Evolutionary conservation across 2,797 vertebrate genomes (phyloP).

Genomic region (Pseudochirops cupreus): DNA sequence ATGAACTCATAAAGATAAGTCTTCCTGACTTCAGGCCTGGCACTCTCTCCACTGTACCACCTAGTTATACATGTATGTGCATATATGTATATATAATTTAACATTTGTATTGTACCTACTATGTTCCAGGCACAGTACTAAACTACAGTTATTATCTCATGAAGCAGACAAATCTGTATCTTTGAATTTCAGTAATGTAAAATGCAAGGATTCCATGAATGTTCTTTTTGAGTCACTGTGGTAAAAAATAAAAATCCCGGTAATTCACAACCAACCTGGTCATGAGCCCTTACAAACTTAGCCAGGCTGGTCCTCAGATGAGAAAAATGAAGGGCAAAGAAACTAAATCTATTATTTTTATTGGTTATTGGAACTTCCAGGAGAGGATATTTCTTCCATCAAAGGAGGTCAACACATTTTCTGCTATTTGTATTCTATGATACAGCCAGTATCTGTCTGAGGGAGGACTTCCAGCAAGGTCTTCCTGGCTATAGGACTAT

Average conservation of each 20-base stretch:
- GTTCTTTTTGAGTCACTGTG: neutral
- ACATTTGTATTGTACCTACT: neutral
- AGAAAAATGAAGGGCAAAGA: neutral
- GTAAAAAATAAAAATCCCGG: neutral
- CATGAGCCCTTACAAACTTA: neutral
- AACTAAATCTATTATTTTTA: neutral
- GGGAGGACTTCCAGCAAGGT: neutral
- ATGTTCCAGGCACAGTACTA: neutral
- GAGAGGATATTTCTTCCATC: neutral
- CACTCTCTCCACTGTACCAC: neutral
- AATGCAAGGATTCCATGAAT: neutral
- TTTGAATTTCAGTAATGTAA: neutral
- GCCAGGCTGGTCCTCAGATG: neutral
- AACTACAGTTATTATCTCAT: neutral
- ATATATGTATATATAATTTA: neutral
- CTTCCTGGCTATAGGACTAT: neutral
- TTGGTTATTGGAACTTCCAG: neutral
- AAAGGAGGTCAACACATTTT: neutral
- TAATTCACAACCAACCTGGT: neutral
- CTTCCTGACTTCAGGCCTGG: neutral
- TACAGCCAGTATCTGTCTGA: neutral
- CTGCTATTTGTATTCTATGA: neutral
- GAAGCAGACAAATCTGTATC: neutral
- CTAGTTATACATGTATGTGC: neutral
- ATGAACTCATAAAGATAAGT: no score